phyloP scores from a whole-genome alignment of 1,140 invertebrate genomes.

The Goniozus legneri region DNA sequence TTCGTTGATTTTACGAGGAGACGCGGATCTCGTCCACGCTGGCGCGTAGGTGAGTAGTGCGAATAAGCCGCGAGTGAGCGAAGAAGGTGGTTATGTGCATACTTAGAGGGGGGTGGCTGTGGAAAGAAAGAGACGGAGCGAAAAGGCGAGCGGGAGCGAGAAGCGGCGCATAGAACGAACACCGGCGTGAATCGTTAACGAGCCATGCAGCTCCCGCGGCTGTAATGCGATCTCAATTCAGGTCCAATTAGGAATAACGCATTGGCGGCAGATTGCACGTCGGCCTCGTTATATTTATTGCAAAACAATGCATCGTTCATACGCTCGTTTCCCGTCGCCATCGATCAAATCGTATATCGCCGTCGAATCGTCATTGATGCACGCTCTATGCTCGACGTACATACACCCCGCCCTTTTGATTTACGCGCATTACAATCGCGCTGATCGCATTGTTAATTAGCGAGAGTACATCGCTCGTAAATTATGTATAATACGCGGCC shows the following conservation, averaged over 20 bases:
- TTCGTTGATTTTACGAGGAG: too few relatives aligned
- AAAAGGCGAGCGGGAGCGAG: not conserved
- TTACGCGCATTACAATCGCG: not conserved
- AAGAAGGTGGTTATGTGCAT: too few relatives aligned
- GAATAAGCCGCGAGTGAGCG: too few relatives aligned
- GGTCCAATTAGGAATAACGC: not conserved
- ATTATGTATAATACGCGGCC: not conserved
- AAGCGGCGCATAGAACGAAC: too few relatives aligned
- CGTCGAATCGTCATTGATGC: not conserved
- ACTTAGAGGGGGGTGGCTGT: too few relatives aligned
- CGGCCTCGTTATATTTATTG: not conserved
- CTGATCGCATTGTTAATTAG: not conserved
- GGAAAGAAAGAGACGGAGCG: too few relatives aligned
- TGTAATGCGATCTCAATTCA: slow-evolving; percentile 8
- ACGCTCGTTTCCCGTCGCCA: not conserved
- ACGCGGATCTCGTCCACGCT: too few relatives aligned
- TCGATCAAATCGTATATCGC: not conserved
- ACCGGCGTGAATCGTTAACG: not conserved
- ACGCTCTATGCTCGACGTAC: too few relatives aligned
- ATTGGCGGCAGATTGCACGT: too few relatives aligned
- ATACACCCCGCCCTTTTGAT: not conserved
- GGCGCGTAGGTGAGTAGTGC: too few relatives aligned
- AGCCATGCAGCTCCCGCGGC: too few relatives aligned
- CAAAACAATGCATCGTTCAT: not conserved
- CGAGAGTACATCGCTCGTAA: not conserved